These are phyloP conservation scores for Drosophila cognata DNA, from an alignment of 2,888 invertebrate species.

Conservation along the genomic window DNA sequence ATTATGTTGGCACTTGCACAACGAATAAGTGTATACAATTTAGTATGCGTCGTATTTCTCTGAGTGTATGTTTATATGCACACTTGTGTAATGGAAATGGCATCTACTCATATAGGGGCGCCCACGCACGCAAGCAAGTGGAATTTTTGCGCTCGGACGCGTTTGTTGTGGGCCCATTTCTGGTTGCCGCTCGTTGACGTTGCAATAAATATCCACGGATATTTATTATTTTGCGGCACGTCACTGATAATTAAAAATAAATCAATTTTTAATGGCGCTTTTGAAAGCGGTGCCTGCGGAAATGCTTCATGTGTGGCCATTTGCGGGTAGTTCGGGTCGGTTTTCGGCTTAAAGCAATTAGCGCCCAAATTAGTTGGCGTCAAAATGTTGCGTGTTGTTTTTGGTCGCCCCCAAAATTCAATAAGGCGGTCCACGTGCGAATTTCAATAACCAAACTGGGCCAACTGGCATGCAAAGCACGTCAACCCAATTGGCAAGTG, in stretches of 20 bases:
- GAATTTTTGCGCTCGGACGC: conserved; percentile 37
- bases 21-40: not conserved
- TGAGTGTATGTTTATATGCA: conserved; percentile 2
- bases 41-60: not conserved
- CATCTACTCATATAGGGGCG: conserved; percentile 13
- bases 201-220: conserved; percentile 79
- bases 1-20: not conserved
- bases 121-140: conserved; percentile 47
- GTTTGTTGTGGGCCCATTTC: conserved; percentile 48
- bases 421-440: conserved; percentile 42
- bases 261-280: conserved; percentile 77
- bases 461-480: conserved; percentile 63
- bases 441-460: conserved; percentile 51
- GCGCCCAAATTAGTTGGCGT: conserved; percentile 64
- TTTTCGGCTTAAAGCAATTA: conserved; percentile 65
- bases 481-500: conserved; percentile 56
- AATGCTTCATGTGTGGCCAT: conserved; percentile 20
- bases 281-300: conserved; percentile 29
- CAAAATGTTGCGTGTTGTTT: conserved; percentile 61
- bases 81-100: conserved; percentile 3
- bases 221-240: conserved; percentile 82
- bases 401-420: conserved; percentile 49
- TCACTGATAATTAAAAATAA: conserved; percentile 84
- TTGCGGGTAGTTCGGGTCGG: conserved; percentile 20
- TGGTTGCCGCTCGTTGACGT: conserved; percentile 73